Evolutionary conservation across 2,888 invertebrate species (phyloP).

Genomic region (Platycnemis pennipes): DNA sequence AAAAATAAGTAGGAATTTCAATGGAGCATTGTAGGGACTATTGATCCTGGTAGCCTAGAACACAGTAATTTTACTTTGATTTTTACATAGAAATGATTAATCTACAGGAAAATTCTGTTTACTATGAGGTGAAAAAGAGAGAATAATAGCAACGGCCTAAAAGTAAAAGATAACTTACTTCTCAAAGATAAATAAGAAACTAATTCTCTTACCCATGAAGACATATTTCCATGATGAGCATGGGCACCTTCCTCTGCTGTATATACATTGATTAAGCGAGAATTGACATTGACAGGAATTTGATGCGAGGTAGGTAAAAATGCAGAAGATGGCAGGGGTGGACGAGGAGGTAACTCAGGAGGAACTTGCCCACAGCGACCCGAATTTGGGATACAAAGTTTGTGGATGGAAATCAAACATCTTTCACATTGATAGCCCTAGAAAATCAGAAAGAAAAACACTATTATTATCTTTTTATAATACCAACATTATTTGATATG

Average conservation of each 20-base stretch:
- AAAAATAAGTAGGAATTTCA: too few relatives aligned
- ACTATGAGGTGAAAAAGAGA: too few relatives aligned
- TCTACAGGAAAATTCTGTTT: too few relatives aligned
- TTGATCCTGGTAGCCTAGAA: too few relatives aligned
- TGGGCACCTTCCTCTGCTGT: slow-evolving; percentile 40
- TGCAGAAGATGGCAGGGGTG: slow-evolving; percentile 81
- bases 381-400: slow-evolving; percentile 91
- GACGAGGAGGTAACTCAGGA: slow-evolving; percentile 83
- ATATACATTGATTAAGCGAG: slow-evolving; percentile 44
- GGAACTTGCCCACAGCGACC: slow-evolving; percentile 86
- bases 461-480: background rate
- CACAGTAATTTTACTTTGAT: too few relatives aligned
- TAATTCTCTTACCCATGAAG: slow-evolving; percentile 20
- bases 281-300: background rate
- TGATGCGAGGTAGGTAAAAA: slow-evolving; percentile 76
- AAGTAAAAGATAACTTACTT: too few relatives aligned
- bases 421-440: slow-evolving; percentile 93
- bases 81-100: too few relatives aligned
- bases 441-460: slow-evolving; percentile 71
- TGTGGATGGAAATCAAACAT: slow-evolving; percentile 92
- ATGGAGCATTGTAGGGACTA: too few relatives aligned
- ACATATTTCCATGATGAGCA: slow-evolving; percentile 45
- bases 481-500: too few relatives aligned
- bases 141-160: too few relatives aligned
- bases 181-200: too few relatives aligned